Base-by-base conservation (phyloP, 2,113 vertebrate genomes). In the Trematomus loennbergii region DNA sequence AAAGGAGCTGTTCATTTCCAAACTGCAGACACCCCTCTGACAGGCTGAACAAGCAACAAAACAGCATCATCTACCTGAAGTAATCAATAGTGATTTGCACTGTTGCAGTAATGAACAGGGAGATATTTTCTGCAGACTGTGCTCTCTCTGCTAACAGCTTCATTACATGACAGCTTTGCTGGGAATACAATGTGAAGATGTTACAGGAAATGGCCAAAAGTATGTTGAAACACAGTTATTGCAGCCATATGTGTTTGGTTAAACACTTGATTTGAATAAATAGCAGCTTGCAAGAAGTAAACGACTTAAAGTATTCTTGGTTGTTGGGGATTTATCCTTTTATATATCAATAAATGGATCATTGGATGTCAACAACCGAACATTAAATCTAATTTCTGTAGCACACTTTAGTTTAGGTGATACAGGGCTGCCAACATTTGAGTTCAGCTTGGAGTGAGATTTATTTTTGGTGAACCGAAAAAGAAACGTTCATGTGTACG, bases 51-150 rank as follows among this genome's bases (percentile, higher is more conserved):
- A 54, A 12, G 11, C 25, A n/a, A 46, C 79, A 61, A 68, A 15
- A 18, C 80, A 36, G 33, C 33, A 70, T 75, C 61, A 65, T 81
- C 89, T 54, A 75, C 40, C 20, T 18, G 36, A 66, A 61, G 50
- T 61, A 25, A 84, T 88, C 88, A 46, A 75, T 86, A 75, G 60
- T 18, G 3, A 90, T 82, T 54, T 52, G 63, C 36, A 3, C 52
- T 9, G 61, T 43, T 53, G 60, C 60, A 10, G 29, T 36, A 45
- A 66, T 43, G 29, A 52, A 67, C 70, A 40, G 49, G 57, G 17
- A 36, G 79, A 72, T 75, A 6, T 53, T 48, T 65, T 40, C 25
- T 53, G 12, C 64, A 45, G 53, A 15, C 20, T 54, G 3, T 8
- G 55, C 46, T 70, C 18, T 13, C 18, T 40, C 17, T 5, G 16